These are phyloP conservation scores for Pipistrellus pygmaeus DNA, from an alignment of 2,797 vertebrate species.

Conservation along the genomic window DNA sequence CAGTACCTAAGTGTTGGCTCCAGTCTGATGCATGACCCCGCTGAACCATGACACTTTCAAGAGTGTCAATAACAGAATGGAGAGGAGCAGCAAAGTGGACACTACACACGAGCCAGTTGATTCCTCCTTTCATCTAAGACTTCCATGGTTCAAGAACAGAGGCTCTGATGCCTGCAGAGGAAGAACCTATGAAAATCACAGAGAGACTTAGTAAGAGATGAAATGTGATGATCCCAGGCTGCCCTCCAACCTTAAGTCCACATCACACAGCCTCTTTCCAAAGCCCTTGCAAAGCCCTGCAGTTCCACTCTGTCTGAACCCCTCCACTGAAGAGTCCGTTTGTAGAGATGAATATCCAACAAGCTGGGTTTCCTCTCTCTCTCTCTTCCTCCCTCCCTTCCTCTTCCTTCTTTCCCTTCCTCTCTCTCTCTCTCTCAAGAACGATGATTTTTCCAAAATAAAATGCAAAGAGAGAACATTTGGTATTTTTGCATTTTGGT, in stretches of 20 bases:
- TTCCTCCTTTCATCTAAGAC: slow-evolving; percentile 45
- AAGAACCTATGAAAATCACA: slow-evolving; percentile 21
- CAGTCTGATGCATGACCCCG: background rate
- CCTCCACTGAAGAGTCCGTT: background rate
- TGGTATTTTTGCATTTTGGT: slow-evolving; percentile 75
- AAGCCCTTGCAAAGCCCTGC: background rate
- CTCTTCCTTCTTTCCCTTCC: background rate
- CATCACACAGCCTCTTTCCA: background rate
- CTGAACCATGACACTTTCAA: background rate
- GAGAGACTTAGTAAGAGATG: background rate
- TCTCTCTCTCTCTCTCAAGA: background rate
- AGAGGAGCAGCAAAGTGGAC: background rate
- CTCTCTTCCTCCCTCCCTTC: background rate
- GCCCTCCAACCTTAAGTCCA: slow-evolving; percentile 4
- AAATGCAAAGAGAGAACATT: slow-evolving; percentile 14
- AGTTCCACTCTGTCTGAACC: background rate
- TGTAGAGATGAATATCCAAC: background rate
- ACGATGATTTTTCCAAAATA: slow-evolving; percentile 61
- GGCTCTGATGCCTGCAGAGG: background rate
- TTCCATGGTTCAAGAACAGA: slow-evolving; percentile 24
- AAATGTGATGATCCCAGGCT: background rate
- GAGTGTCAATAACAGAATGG: background rate
- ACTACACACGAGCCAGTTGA: slow-evolving; percentile 8
- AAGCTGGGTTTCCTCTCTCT: background rate
- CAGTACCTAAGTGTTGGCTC: background rate